Conservation (phyloP, 2,888 invertebrate species). For the Boloria euphrosyne region DNA sequence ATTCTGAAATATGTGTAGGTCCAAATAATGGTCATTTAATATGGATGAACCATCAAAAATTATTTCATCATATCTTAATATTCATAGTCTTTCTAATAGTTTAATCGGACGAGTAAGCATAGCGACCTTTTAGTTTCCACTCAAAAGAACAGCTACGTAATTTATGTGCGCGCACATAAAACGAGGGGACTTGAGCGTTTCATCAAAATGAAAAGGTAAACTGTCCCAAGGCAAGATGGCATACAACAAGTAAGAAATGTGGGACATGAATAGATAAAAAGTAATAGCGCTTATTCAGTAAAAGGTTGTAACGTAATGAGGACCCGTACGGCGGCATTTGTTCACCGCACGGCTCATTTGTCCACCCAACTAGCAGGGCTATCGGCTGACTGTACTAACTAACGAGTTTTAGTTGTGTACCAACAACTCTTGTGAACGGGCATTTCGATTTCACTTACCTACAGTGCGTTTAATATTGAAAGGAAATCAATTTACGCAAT, state of each 20-base stretch:
- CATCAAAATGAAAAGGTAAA: constrained; percentile 29
- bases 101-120: constrained; percentile 27
- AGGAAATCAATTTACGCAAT: too few relatives aligned
- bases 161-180: constrained; percentile 23
- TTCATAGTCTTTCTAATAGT: constrained; percentile 13
- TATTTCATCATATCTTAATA: neutral
- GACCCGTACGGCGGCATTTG: constrained; percentile 23
- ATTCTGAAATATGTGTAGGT: neutral
- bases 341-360: constrained; percentile 39
- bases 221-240: constrained; percentile 24
- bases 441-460: too few relatives aligned
- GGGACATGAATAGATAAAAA: constrained; percentile 25
- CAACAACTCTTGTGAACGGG: too few relatives aligned
- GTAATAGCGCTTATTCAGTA: constrained; percentile 28
- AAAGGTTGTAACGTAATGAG: constrained; percentile 22
- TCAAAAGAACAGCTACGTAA: constrained; percentile 28
- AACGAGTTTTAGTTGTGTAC: too few relatives aligned
- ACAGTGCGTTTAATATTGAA: too few relatives aligned
- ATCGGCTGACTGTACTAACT: neutral
- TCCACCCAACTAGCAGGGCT: constrained; percentile 36
- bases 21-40: too few relatives aligned
- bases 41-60: neutral
- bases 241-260: constrained; percentile 16
- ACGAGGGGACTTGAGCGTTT: constrained; percentile 24
- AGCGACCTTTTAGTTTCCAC: constrained; percentile 34